phyloP scores from a whole-genome alignment of 1,140 invertebrate species.

The Lordiphosa stackelbergi region DNA sequence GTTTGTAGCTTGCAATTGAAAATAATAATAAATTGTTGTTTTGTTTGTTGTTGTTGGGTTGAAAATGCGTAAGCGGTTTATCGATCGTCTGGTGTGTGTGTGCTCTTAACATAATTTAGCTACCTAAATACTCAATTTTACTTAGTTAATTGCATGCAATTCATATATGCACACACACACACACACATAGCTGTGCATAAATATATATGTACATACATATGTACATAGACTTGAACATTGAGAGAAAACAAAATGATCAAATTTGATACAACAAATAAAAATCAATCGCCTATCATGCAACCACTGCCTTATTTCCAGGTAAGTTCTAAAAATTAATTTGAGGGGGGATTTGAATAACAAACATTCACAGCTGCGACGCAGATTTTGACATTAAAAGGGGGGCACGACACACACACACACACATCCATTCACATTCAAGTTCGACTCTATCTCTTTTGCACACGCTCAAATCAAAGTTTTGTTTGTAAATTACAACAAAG shows the following conservation, averaged over 20 bases:
- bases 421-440: constrained; percentile 5
- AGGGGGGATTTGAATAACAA: background rate
- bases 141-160: background rate
- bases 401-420: constrained; percentile 29
- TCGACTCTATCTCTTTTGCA: background rate
- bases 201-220: constrained; percentile 2
- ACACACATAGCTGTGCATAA: constrained; percentile 4
- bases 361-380: constrained; percentile 38
- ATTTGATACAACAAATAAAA: constrained; percentile 38
- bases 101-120: background rate
- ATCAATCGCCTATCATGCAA: constrained; percentile 52
- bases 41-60: background rate
- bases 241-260: constrained; percentile 25
- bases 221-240: constrained; percentile 4
- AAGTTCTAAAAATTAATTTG: constrained; percentile 4
- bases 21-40: constrained; percentile 1
- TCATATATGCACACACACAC: background rate
- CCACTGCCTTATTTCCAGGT: constrained; percentile 42
- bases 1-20: constrained; percentile 5
- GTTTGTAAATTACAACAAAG: too few relatives aligned
- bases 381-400: constrained; percentile 35
- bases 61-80: constrained; percentile 3
- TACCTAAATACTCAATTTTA: background rate
- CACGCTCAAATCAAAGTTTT: too few relatives aligned
- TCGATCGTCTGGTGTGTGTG: background rate